These are phyloP conservation scores for Agonopterix arenella DNA, from an alignment of 2,888 invertebrate genomes.

Conservation along the genomic window DNA sequence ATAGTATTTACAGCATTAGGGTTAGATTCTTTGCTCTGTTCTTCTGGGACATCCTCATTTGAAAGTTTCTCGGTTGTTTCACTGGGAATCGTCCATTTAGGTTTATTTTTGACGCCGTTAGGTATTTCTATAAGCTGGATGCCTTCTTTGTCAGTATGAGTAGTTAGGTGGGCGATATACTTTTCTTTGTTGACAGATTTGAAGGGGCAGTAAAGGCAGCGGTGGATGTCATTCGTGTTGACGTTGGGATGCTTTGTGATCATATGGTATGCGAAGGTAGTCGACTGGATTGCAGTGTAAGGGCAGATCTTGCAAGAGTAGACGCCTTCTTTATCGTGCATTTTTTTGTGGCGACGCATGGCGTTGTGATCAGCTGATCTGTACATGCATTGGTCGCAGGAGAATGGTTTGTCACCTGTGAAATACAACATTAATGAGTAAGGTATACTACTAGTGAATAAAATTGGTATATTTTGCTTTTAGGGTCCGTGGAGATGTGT, in stretches of 20 bases:
- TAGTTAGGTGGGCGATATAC: conserved; percentile 72
- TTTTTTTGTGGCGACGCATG: conserved; percentile 85
- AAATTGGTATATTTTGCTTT: too few relatives aligned
- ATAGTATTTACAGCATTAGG: conserved; percentile 43
- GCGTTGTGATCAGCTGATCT: conserved; percentile 88
- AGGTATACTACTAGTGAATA: too few relatives aligned
- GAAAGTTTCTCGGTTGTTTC: conserved; percentile 31
- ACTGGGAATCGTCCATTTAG: conserved; percentile 65
- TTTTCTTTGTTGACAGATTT: conserved; percentile 81
- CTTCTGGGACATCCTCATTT: conserved; percentile 22
- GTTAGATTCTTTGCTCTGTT: conserved; percentile 32
- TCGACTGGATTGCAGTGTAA: conserved; percentile 88
- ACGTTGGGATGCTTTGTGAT: conserved; percentile 86
- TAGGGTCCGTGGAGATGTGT: too few relatives aligned
- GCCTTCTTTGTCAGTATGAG: conserved; percentile 67
- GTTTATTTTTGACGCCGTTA: conserved; percentile 43
- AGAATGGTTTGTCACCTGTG: conserved; percentile 85
- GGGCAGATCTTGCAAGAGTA: conserved; percentile 89
- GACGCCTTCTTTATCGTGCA: conserved; percentile 84
- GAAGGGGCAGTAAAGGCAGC: conserved; percentile 79
- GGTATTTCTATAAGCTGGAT: conserved; percentile 54
- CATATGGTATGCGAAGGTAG: conserved; percentile 86
- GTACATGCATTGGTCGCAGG: conserved; percentile 84
- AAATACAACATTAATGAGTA: neutral
- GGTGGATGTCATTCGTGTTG: conserved; percentile 78